Evolutionary conservation across 2,888 invertebrate species (phyloP).

Genomic region (Agrochola litura): DNA sequence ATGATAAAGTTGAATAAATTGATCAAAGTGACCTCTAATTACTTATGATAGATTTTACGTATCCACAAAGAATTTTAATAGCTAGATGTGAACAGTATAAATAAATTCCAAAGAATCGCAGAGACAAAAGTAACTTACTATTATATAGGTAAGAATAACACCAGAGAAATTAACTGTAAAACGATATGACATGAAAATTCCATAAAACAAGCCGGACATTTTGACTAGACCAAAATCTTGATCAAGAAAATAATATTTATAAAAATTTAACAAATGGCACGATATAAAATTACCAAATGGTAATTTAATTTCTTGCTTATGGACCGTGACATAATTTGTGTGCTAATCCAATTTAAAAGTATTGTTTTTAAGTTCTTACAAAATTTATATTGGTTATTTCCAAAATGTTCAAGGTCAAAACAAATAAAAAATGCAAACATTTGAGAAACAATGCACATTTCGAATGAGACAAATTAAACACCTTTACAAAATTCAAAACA

Average conservation of each 20-base stretch:
- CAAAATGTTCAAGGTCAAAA: not conserved
- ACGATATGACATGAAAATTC: not conserved
- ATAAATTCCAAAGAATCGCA: not conserved
- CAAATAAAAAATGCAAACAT: not conserved
- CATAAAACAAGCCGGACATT: not conserved
- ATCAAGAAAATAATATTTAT: not conserved
- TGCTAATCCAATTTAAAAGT: constrained; percentile 5
- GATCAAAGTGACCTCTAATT: not conserved
- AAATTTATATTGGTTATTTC: not conserved
- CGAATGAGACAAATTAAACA: not conserved
- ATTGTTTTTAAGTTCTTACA: not conserved
- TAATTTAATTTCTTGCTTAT: not conserved
- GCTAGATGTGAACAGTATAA: not conserved
- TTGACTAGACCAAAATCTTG: not conserved
- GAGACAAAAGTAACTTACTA: not conserved
- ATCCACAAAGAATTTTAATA: not conserved
- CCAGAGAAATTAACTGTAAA: not conserved
- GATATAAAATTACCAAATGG: not conserved
- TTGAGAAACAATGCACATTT: not conserved
- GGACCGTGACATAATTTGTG: not conserved
- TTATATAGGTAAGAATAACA: not conserved
- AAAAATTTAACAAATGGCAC: not conserved
- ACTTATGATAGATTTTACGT: not conserved
- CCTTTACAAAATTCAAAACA: not conserved
- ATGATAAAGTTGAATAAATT: not conserved